Conservation (phyloP, 1,140 invertebrate genomes). For the Vanessa tameamea region DNA sequence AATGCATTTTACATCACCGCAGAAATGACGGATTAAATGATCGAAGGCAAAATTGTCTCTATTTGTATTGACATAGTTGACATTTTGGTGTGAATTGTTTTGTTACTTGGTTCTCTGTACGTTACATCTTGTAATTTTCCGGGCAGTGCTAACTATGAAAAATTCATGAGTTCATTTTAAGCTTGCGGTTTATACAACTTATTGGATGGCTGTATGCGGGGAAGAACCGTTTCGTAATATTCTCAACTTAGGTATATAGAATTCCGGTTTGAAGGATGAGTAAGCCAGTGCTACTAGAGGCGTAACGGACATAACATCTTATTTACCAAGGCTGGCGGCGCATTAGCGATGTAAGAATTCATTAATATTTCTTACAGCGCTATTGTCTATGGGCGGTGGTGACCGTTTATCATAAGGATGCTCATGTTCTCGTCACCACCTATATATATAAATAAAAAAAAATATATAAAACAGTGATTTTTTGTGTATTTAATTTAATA, state of each 20-base stretch:
- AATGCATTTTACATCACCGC: constrained; percentile 2
- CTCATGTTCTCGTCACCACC: too few relatives aligned
- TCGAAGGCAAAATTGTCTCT: neutral
- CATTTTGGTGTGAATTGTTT: constrained; percentile 3
- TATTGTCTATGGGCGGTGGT: too few relatives aligned
- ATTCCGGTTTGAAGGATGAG: too few relatives aligned
- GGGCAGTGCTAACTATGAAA: constrained; percentile 45
- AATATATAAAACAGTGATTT: too few relatives aligned
- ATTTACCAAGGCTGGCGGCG: too few relatives aligned
- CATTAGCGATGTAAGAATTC: too few relatives aligned
- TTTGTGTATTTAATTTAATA: neutral
- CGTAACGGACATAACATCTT: too few relatives aligned
- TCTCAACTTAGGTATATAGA: too few relatives aligned
- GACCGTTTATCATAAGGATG: too few relatives aligned
- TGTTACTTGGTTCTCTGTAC: constrained; percentile 5
- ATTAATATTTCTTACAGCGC: too few relatives aligned
- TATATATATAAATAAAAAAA: too few relatives aligned
- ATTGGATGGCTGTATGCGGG: constrained; percentile 41
- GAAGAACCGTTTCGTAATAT: constrained; percentile 10
- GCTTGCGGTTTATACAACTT: constrained; percentile 41
- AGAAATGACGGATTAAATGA: neutral
- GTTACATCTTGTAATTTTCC: constrained; percentile 45
- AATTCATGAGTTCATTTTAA: constrained; percentile 55
- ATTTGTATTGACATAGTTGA: neutral
- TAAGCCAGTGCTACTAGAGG: too few relatives aligned